Conservation (phyloP, 1,140 invertebrate genomes). For the Pogonomyrmex californicus region DNA sequence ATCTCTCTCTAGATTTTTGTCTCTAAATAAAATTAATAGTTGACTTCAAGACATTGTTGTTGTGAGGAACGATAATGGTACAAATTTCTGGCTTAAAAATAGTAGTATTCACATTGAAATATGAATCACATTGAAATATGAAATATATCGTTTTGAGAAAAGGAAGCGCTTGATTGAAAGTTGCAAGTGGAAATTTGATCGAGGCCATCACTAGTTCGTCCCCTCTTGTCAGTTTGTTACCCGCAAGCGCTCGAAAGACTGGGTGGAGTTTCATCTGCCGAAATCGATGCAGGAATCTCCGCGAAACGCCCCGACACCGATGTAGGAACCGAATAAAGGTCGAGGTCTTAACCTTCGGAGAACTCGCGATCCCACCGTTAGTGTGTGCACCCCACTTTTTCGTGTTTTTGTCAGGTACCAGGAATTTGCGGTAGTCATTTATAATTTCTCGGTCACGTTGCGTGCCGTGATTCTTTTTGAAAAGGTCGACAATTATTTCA, state of each 20-base stretch:
- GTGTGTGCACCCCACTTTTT: neutral
- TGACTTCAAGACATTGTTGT: slow-evolving; percentile 1
- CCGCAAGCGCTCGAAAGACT: slow-evolving; percentile 3
- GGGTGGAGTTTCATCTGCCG: slow-evolving; percentile 62
- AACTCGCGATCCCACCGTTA: neutral
- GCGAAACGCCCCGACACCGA: slow-evolving; percentile 55
- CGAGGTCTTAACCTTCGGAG: slow-evolving; percentile 69
- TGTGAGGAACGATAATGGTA: neutral
- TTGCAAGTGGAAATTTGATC: slow-evolving; percentile 23
- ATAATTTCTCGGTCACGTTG: neutral
- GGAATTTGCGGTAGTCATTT: neutral
- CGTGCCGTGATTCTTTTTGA: neutral
- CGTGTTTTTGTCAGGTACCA: neutral
- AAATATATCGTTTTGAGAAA: neutral
- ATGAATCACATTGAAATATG: no score
- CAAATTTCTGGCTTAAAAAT: neutral
- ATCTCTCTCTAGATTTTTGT: neutral
- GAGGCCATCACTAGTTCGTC: neutral
- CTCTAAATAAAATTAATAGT: neutral
- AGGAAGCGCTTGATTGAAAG: neutral
- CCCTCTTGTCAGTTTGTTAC: slow-evolving; percentile 38
- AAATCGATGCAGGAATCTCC: slow-evolving; percentile 72
- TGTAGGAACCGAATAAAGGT: slow-evolving; percentile 54
- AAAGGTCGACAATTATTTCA: neutral
- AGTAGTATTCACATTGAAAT: neutral